Base-by-base conservation (phyloP, 2,113 vertebrate genomes). In the Pantherophis guttatus region DNA sequence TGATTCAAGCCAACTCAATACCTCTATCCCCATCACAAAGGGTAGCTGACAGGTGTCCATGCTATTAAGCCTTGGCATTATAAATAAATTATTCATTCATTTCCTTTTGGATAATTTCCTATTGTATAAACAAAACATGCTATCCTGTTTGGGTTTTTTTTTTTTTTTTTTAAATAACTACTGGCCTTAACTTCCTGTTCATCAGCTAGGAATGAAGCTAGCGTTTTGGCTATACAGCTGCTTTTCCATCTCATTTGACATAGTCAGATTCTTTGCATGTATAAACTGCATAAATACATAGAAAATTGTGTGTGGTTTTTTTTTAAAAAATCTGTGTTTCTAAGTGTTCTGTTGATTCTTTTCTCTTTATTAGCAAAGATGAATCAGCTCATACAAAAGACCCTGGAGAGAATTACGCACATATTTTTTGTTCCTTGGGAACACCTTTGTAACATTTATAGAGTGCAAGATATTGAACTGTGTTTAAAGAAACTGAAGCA, bases 61-160 rank as follows among this genome's bases (percentile, higher is more conserved):
- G 91, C 0, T 57, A 93, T 52, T 81, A 90, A 90, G 85, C 93
- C 55, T 57, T 6, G 0, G 75, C 0, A 5, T 95, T 97, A 94
- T 96, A 97, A 97, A 97, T 97, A 96, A 95, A 93, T 95, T 86
- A 95, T 96, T 91, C 94, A 0, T 96, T 95, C 94, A 92, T 96
- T 97, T 97, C 96, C 95, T 95, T 94, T 89, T 85, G 91, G 48
- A 93, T 94, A 94, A 13, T 97, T 97, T 93, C 94, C 96, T 96
- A 97, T 97, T 97, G 96, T 97, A 96, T 89, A 92, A 89, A n/a
- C 90, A 95, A 95, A 97, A 95, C 94, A 92, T 75, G 91, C 87
- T 95, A 96, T 97, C 97, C 97, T 97, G 96, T 94, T 81, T 94
- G 89, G 29, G 48, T 6, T 6, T 94, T n/a, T 3, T 12, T 23